Evolutionary conservation across 2,113 vertebrate species (phyloP).

Genomic region (Hippoglossus stenolepis): DNA sequence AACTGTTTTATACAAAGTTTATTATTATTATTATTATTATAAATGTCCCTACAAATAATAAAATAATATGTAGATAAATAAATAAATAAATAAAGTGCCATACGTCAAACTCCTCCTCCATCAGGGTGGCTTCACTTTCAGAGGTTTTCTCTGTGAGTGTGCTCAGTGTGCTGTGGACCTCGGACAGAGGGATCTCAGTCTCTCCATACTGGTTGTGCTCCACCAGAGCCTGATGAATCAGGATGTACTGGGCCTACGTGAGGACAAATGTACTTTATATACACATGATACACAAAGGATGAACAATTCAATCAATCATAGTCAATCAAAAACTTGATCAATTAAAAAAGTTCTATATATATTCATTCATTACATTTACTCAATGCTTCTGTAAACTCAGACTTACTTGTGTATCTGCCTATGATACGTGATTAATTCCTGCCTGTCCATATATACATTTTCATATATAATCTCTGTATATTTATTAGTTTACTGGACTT

Average conservation of each 20-base stretch:
- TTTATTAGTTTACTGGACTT: not conserved
- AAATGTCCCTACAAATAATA: too few relatives aligned
- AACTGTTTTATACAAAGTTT: too few relatives aligned
- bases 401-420: not conserved
- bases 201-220: constrained; percentile 96
- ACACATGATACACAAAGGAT: not conserved
- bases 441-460: not conserved
- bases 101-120: constrained; percentile 95
- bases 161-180: constrained; percentile 85
- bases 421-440: not conserved
- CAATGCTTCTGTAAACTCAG: too few relatives aligned
- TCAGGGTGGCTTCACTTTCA: constrained; percentile 81
- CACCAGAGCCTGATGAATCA: constrained; percentile 95
- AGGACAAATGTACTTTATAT: constrained; percentile 7
- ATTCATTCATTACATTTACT: too few relatives aligned
- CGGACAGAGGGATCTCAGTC: constrained; percentile 88
- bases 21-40: too few relatives aligned
- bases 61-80: too few relatives aligned
- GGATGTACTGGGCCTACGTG: constrained; percentile 92
- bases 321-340: too few relatives aligned
- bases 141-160: constrained; percentile 84
- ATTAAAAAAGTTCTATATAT: too few relatives aligned
- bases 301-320: not conserved
- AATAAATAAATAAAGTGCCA: not conserved
- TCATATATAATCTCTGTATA: not conserved